phyloP scores from a whole-genome alignment of 2,797 vertebrate species.

The Pipistrellus pipistrellus region DNA sequence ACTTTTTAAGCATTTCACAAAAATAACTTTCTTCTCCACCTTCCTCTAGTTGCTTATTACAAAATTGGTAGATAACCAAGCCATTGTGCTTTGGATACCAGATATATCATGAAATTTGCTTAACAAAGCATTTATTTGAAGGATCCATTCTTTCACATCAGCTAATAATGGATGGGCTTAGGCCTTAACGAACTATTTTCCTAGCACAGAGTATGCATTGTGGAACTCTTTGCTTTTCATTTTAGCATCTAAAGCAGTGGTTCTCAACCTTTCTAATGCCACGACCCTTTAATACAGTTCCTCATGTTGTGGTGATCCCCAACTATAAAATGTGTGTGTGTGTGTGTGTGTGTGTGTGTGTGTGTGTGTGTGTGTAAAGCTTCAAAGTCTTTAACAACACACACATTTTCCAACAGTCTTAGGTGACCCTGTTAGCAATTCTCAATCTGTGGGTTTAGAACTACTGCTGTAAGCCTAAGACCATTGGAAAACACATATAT shows the following conservation, averaged over 20 bases:
- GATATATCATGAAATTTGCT: constrained; percentile 32
- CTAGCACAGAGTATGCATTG: constrained; percentile 79
- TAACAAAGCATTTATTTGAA: constrained; percentile 67
- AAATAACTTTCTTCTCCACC: background rate
- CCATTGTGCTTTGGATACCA: background rate
- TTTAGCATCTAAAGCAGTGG: constrained; percentile 84
- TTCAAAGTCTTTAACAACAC: too few relatives aligned
- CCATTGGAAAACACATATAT: too few relatives aligned
- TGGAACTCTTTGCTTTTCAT: constrained; percentile 84
- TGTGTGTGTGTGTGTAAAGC: too few relatives aligned
- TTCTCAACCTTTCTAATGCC: too few relatives aligned
- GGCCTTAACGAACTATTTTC: constrained; percentile 76
- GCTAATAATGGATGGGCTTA: constrained; percentile 41
- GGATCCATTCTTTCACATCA: constrained; percentile 64
- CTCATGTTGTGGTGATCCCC: too few relatives aligned
- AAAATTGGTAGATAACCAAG: background rate
- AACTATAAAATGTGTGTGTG: too few relatives aligned
- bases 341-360: too few relatives aligned
- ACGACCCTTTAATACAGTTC: too few relatives aligned
- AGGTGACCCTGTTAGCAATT: too few relatives aligned
- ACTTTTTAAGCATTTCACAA: background rate
- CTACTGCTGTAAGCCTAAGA: too few relatives aligned
- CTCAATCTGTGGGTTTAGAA: too few relatives aligned
- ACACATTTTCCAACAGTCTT: too few relatives aligned
- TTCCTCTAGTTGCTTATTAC: background rate